Base-by-base conservation (phyloP, 2,797 vertebrate genomes). In the Brachymystax lenok region DNA sequence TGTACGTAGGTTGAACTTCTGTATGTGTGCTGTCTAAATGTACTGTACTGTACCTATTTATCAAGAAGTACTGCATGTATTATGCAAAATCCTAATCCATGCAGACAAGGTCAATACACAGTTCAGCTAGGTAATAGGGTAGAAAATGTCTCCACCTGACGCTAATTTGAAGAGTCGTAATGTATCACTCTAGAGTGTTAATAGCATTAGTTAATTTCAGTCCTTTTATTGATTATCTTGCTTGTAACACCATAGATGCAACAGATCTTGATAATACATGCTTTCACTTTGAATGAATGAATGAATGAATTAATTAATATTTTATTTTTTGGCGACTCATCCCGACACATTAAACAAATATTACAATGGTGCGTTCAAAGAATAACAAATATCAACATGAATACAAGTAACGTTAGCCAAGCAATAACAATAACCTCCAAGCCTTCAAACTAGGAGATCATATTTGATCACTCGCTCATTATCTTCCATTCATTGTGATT, bases 401-500 rank as follows among this genome's bases (percentile, higher is more conserved):
- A 12, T 12, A 46, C 10, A 46, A 46, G 10, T 46, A 12, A 46
- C 12, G 40, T 46, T 46, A 46, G 10, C 40, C 40, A 46, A 46
- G 40, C 40, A 12, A 46, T 46, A 46, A 46, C 10, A 12, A 46
- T 12, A 3, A 46, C n/a, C 69, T 84, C 86, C 83, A 68, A 82
- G 66, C 80, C 61, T 78, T 85, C 76, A 71, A 72, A 77, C 59
- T 79, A 75, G 24, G 66, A 24, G 61, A 88, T 85, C 81, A 84
- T 75, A 77, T 88, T 79, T 85, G 88, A 90, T 84, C 88, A 81
- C 83, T 80, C 72, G 82, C 84, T 89, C 86, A 88, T 90, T 88
- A 88, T 87, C 81, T 4, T 83, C 83, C 88, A 16, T 81, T 80
- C 8, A 1, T 0, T 68, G 79, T 80, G 16, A 70, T 80, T 50